These are phyloP conservation scores for Andrena chrysosceles DNA, from an alignment of 2,888 invertebrate species.

Conservation along the genomic window DNA sequence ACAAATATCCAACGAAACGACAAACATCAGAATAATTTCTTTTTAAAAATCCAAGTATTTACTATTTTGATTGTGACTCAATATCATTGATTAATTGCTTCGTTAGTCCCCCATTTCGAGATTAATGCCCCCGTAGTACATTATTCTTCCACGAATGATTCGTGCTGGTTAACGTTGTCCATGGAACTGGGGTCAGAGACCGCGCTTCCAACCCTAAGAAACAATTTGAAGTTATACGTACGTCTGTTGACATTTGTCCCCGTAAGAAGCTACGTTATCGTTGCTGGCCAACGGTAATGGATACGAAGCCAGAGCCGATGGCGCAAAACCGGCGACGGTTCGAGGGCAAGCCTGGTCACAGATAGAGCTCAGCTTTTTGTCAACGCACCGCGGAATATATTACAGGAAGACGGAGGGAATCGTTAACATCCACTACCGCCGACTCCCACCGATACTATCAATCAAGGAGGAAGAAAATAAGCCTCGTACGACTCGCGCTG, in stretches of 20 bases:
- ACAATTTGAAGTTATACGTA: conserved; percentile 43
- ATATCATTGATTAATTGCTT: not conserved
- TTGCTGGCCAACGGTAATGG: conserved; percentile 59
- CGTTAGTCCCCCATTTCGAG: too few relatives aligned
- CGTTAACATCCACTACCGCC: conserved; percentile 44
- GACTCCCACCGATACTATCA: conserved; percentile 34
- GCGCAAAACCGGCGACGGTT: conserved; percentile 55
- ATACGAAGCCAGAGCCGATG: conserved; percentile 48
- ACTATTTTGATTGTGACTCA: too few relatives aligned
- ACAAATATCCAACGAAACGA: conserved; percentile 2
- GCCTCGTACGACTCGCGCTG: conserved; percentile 12
- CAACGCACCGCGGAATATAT: conserved; percentile 54
- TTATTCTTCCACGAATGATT: conserved; percentile 10
- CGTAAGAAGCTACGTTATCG: conserved; percentile 53
- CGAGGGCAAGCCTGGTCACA: conserved; percentile 52
- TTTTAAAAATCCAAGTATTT: not conserved
- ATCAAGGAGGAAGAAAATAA: conserved; percentile 39
- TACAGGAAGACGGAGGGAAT: conserved; percentile 49
- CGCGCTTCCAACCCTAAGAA: conserved; percentile 28
- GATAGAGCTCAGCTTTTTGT: conserved; percentile 65
- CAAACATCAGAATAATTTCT: conserved; percentile 12
- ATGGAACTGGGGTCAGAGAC: not conserved
- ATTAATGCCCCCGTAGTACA: not conserved
- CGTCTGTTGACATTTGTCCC: conserved; percentile 35
- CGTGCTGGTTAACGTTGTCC: not conserved